Percentiles rank a stretch among this genome's conserved stretches.
Conservation (phyloP, 1,140 invertebrate genomes). For the Monochamus saltuarius region DNA sequence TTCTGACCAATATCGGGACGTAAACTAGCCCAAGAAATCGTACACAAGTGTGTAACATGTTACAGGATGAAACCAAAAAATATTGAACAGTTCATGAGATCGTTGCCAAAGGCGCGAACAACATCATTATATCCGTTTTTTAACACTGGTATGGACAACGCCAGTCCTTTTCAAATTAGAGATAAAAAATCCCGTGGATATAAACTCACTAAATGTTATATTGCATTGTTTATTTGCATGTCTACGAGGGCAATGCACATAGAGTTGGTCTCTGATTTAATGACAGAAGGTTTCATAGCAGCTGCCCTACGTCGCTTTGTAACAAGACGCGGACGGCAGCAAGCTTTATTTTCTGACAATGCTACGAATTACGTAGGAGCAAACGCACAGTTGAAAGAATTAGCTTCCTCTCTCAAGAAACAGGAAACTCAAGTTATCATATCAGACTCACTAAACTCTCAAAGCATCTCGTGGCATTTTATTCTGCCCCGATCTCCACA, state of each 20-base stretch:
- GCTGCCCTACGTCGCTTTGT: slow-evolving; percentile 40
- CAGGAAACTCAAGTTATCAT: too few species aligned
- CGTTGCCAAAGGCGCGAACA: background rate
- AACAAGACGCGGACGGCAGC: slow-evolving; percentile 18
- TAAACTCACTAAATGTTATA: slow-evolving; percentile 27
- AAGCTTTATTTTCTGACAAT: slow-evolving; percentile 31
- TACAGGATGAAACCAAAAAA: slow-evolving; percentile 26
- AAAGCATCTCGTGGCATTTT: slow-evolving; percentile 48
- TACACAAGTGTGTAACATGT: slow-evolving; percentile 15
- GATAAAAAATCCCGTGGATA: slow-evolving; percentile 28
- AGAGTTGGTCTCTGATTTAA: slow-evolving; percentile 43
- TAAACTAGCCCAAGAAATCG: slow-evolving; percentile 17
- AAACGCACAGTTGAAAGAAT: slow-evolving; percentile 6
- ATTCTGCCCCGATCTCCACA: slow-evolving; percentile 31
- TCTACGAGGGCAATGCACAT: slow-evolving; percentile 46
- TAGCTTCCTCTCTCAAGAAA: slow-evolving; percentile 7
- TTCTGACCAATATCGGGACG: slow-evolving; percentile 31
- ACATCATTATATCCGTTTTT: too few species aligned
- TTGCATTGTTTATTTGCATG: slow-evolving; percentile 19
- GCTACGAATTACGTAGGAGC: slow-evolving; percentile 36
- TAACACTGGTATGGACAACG: too few species aligned
- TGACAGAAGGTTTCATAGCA: slow-evolving; percentile 30
- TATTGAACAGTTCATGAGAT: slow-evolving; percentile 15
- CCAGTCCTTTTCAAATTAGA: background rate
- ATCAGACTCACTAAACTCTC: too few species aligned